Percentiles rank a stretch among this genome's conserved stretches.
phyloP scores from a whole-genome alignment of 2,888 invertebrate species.

The Neoscelio sp. region DNA sequence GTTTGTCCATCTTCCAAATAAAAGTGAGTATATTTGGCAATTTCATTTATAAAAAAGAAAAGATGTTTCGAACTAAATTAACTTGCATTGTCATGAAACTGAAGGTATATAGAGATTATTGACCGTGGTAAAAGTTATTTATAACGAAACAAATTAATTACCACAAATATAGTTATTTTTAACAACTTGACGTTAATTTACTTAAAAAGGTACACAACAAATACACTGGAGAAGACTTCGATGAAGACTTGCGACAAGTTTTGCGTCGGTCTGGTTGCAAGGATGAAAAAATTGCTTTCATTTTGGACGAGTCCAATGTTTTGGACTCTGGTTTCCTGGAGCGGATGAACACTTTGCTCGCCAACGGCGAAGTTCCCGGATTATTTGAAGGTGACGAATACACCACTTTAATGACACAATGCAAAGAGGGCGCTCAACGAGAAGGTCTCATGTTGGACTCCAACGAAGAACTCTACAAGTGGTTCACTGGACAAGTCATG shows the following conservation, averaged over 20 bases:
- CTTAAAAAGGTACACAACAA: constrained; percentile 95
- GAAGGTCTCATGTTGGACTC: constrained; percentile 99
- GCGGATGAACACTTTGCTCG: constrained; percentile 99
- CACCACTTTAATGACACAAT: constrained; percentile 99
- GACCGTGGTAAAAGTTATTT: no score
- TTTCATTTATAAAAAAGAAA: no score
- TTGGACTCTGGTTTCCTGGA: constrained; percentile 99
- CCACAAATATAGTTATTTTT: no score
- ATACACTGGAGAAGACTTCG: constrained; percentile 99
- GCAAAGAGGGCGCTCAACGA: constrained; percentile 99
- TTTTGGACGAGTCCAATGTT: constrained; percentile 99
- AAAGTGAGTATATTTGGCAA: no score
- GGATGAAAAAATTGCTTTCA: constrained; percentile 99
- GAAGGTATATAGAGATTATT: no score
- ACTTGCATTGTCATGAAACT: no score
- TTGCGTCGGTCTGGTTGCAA: constrained; percentile 94
- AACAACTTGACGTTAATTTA: no score
- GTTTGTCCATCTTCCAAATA: constrained; percentile 99
- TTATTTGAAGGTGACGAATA: constrained; percentile 99
- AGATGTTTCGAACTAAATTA: no score
- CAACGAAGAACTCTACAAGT: constrained; percentile 99
- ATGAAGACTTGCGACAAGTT: constrained; percentile 97
- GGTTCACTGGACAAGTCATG: constrained; percentile 99
- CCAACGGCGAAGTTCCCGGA: constrained; percentile 99
- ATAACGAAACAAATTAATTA: no score